A percentile compares a stretch with the other conserved stretches of the same genome.
phyloP scores from a whole-genome alignment of 1,140 invertebrate species.

The Aphelenchoides avenae region DNA sequence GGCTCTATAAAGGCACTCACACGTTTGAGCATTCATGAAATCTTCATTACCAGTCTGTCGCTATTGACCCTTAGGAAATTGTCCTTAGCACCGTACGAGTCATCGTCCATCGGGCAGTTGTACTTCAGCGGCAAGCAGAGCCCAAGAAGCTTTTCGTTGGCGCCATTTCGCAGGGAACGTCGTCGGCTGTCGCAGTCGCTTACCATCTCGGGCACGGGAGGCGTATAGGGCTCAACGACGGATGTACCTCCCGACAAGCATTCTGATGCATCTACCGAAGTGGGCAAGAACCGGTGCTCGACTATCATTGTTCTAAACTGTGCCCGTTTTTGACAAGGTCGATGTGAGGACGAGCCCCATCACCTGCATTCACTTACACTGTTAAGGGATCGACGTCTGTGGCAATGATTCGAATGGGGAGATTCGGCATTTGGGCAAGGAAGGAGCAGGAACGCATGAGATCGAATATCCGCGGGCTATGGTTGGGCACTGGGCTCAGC shows the following conservation, averaged over 20 bases:
- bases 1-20: conserved; percentile 8
- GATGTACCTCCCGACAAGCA: too few relatives aligned
- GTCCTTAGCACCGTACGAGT: neutral
- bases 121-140: neutral
- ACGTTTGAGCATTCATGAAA: neutral
- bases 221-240: too few relatives aligned
- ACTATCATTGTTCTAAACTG: conserved; percentile 4
- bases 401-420: neutral
- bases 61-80: neutral
- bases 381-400: neutral
- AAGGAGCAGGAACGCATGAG: neutral
- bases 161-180: neutral
- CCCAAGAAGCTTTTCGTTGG: neutral
- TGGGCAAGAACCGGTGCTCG: neutral
- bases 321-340: too few relatives aligned
- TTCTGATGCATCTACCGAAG: neutral
- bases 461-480: neutral
- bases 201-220: neutral
- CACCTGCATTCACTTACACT: neutral
- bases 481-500: neutral
- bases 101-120: neutral
- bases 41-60: too few relatives aligned
- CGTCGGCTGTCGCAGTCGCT: neutral
- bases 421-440: neutral
- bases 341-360: neutral